These are phyloP conservation scores for Ispidina lecontei DNA, from an alignment of 2,797 vertebrate species.

Conservation along the genomic window DNA sequence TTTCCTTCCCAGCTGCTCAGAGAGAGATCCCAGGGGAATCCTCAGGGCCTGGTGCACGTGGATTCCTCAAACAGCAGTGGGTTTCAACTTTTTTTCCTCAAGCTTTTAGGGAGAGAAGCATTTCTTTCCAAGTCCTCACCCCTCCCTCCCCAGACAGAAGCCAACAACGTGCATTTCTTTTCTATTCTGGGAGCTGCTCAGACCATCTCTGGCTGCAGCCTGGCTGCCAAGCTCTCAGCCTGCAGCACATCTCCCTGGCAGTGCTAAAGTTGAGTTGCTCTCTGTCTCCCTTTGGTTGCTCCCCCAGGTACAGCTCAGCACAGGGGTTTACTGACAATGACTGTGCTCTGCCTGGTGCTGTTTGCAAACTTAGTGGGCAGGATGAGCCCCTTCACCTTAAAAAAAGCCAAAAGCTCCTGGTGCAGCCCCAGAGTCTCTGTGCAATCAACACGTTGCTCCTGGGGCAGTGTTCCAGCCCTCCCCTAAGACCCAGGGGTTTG, in stretches of 20 bases:
- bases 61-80: neutral
- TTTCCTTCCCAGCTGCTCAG: neutral
- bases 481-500: fast-evolving
- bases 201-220: neutral
- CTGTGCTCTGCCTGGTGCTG: neutral
- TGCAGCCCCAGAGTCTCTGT: neutral
- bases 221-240: neutral
- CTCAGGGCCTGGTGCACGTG: neutral
- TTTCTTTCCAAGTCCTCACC: neutral
- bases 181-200: neutral
- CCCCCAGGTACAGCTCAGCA: neutral
- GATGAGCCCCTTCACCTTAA: neutral
- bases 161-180: neutral
- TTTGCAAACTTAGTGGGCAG: neutral
- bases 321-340: fast-evolving
- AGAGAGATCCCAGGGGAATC: neutral
- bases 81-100: neutral
- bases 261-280: neutral
- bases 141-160: neutral
- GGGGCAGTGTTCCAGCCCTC: neutral
- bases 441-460: fast-evolving
- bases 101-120: neutral
- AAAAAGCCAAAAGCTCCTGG: neutral
- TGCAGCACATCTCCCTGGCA: neutral
- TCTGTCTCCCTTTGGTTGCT: neutral